phyloP scores from a whole-genome alignment of 1,140 invertebrate species.

The Diorhabda elongata region DNA sequence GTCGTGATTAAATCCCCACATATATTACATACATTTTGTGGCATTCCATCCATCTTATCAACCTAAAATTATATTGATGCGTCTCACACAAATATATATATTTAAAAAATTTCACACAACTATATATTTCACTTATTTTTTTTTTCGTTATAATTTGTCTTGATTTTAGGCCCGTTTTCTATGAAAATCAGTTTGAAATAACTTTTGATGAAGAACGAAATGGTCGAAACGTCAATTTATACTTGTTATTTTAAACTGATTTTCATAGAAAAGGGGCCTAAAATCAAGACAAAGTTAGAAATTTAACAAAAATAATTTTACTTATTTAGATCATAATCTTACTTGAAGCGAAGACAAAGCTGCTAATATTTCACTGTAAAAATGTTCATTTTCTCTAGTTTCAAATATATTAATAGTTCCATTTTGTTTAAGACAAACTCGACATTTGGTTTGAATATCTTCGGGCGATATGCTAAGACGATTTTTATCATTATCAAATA shows the following conservation, averaged over 20 bases:
- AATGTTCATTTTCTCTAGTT: constrained; percentile 4
- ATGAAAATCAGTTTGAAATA: no score
- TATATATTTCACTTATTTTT: no score
- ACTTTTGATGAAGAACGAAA: no score
- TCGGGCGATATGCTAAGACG: neutral
- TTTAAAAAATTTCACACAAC: neutral
- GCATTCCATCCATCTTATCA: constrained; percentile 10
- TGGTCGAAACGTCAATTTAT: no score
- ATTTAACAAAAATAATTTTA: no score
- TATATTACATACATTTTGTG: neutral
- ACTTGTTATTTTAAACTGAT: no score
- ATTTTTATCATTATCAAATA: constrained; percentile 1
- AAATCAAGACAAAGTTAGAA: no score
- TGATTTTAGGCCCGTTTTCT: no score
- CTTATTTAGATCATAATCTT: neutral
- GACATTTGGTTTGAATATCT: constrained; percentile 5
- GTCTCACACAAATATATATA: neutral
- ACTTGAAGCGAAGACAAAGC: constrained; percentile 10
- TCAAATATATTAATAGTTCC: constrained; percentile 13
- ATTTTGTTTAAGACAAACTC: constrained; percentile 6
- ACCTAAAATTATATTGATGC: constrained; percentile 9
- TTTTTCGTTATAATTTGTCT: no score
- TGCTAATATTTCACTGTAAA: constrained; percentile 11
- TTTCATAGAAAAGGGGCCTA: no score
- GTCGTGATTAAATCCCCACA: constrained; percentile 10